Percentiles rank a stretch among this genome's conserved stretches.
These are phyloP conservation scores for Athalia rosae DNA, from an alignment of 2,888 invertebrate genomes.

Conservation along the genomic window DNA sequence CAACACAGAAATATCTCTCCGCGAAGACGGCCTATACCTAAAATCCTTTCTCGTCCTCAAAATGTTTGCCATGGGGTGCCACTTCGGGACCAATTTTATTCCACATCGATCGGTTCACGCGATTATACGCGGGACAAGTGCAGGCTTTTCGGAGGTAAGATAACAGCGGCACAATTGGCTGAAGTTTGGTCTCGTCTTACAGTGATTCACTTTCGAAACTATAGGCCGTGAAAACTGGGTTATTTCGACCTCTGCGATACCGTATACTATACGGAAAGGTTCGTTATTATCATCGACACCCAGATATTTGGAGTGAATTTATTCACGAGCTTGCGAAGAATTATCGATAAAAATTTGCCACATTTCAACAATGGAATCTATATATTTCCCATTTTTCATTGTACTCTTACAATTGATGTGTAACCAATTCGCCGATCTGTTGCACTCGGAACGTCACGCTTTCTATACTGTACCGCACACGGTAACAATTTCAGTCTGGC, in stretches of 20 bases:
- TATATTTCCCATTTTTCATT: no score
- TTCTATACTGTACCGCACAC: not conserved
- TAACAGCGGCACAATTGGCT: not conserved
- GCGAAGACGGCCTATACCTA: not conserved
- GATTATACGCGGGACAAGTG: conserved; percentile 25
- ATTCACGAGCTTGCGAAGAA: no score
- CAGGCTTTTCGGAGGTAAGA: not conserved
- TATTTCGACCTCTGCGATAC: no score
- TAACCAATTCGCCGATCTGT: not conserved
- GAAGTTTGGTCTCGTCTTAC: not conserved
- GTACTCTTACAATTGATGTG: not conserved
- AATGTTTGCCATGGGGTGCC: conserved; percentile 23
- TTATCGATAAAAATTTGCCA: no score
- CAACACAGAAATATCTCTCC: not conserved
- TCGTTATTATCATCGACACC: no score
- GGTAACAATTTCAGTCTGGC: conserved; percentile 13
- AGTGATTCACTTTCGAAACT: conserved; percentile 39
- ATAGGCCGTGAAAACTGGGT: not conserved
- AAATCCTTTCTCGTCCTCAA: not conserved
- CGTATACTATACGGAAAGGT: no score
- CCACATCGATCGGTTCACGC: conserved; percentile 20
- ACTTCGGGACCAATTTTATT: conserved; percentile 18
- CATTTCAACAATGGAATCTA: no score
- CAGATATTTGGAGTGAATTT: no score
- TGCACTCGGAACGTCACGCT: not conserved